Percentiles rank a stretch among this genome's conserved stretches.
Evolutionary conservation across 2,797 vertebrate genomes (phyloP).

Genomic region (Spheniscus humboldti): DNA sequence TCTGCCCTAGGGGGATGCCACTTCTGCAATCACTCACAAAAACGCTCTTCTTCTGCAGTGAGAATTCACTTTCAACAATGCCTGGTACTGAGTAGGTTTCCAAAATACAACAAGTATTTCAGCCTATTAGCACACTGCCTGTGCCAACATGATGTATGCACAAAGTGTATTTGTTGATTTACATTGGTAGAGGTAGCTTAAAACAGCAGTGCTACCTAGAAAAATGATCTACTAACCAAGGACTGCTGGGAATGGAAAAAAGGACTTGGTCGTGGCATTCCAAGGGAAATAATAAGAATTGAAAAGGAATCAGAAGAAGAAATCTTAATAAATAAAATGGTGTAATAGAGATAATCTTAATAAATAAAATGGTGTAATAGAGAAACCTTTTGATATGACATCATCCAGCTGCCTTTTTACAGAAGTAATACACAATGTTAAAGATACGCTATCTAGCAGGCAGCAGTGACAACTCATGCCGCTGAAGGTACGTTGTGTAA

Average conservation of each 20-base stretch:
- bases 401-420: background rate
- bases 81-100: background rate
- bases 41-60: background rate
- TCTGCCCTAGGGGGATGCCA: background rate
- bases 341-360: background rate
- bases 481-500: background rate
- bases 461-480: background rate
- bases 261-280: background rate
- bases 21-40: background rate
- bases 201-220: background rate
- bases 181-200: background rate
- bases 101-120: background rate
- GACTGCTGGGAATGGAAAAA: background rate
- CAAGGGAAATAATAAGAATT: background rate
- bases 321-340: background rate
- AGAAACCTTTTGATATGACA: background rate
- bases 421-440: background rate
- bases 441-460: background rate
- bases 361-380: background rate
- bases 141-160: background rate
- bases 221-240: background rate
- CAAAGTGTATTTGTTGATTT: background rate
- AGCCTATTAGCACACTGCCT: background rate
- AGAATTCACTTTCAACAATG: background rate
- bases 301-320: background rate